Conservation (phyloP, 2,888 invertebrate genomes). For the Pollenia amentaria region DNA sequence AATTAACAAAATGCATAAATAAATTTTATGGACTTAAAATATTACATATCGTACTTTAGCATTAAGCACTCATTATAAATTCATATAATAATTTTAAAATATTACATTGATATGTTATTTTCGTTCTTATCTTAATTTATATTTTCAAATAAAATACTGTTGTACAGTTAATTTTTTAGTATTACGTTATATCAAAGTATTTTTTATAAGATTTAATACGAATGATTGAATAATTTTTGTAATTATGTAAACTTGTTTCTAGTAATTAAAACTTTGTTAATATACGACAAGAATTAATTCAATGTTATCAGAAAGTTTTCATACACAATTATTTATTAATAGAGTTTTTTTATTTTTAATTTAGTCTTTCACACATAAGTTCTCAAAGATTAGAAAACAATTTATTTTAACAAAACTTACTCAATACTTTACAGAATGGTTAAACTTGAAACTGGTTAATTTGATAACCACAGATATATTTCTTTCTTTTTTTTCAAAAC, state of each 20-base stretch:
- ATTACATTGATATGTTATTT: constrained; percentile 49
- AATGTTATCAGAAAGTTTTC: background rate
- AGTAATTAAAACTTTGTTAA: background rate
- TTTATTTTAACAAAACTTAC: no score
- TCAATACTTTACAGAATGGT: no score
- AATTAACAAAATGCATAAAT: constrained; percentile 37
- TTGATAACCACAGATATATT: no score
- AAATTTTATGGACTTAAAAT: constrained; percentile 25
- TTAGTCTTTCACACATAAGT: no score
- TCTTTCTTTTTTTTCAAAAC: no score
- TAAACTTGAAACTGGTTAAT: no score
- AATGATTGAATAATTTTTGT: background rate
- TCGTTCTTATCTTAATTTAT: constrained; percentile 52
- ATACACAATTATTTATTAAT: background rate
- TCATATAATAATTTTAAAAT: constrained; percentile 58
- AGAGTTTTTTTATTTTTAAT: no score
- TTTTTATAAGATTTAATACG: constrained; percentile 14
- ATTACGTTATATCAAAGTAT: constrained; percentile 3
- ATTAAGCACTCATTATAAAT: constrained; percentile 61
- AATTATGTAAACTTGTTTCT: background rate
- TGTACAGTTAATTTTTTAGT: background rate
- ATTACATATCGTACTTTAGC: constrained; percentile 52
- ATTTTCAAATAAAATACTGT: constrained; percentile 39
- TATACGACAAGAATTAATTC: background rate
- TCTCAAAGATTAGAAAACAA: no score